Base-by-base conservation (phyloP, 2,113 vertebrate species). In the Poeciliopsis retropinna region DNA sequence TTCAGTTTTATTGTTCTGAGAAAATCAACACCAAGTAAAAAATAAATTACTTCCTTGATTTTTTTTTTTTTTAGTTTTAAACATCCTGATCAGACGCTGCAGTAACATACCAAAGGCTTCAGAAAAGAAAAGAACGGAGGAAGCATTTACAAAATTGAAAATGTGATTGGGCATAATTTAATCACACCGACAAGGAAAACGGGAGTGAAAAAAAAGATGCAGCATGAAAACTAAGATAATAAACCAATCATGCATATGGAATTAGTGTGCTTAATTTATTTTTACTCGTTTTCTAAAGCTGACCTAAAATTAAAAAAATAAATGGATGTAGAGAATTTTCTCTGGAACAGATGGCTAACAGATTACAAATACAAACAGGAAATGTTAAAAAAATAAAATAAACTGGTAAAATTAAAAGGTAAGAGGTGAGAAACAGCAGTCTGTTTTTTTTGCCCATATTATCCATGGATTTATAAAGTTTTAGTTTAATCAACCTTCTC, bases 1-100 rank as follows among this genome's bases (percentile, higher is more conserved):
- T 87, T 89, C 60, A 80, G 74, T 76, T 91, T 90, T 90, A 90
- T 91, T 91, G 85, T 91, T 90, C 61, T 84, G 79, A 84, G 81
- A 87, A 88, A 90, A 88, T 81, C 84, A 89, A 85, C 37, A 82
- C 31, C 75, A 76, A 87, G 88, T 91, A 64, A 85, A 87, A 91
- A 89, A 90, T 89, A 89, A 90, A 88, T 92, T 85, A 89, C 81
- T 85, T 82, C 70, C 76, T 85, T 65, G 81, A 13, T 83, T 86
- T 70, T 28, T 12, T 37, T 66, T 68, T 57, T 57, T 64, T 70
- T 27, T 19, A 29, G 47, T 71, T 65, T 57, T 0, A 57, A 29
- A 37, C 71, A n/a, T 75, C 63, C 37, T 68, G 83, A 44, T 85
- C 72, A 29, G 79, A 80, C 32, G 67, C 22, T 25, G 11, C 60